phyloP scores from a whole-genome alignment of 2,888 invertebrate genomes.

The Meiosimyza platycephala region DNA sequence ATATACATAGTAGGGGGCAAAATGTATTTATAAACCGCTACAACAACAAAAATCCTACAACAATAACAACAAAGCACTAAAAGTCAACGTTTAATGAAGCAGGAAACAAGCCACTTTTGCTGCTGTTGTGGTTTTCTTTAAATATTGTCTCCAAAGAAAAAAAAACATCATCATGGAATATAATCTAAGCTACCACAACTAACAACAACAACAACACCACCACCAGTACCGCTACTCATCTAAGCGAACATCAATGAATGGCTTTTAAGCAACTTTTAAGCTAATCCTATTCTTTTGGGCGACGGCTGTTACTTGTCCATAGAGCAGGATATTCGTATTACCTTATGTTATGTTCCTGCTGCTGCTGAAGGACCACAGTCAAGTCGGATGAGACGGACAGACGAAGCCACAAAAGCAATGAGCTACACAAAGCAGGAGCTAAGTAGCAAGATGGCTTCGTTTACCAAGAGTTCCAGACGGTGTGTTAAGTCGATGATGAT shows the following conservation, averaged over 20 bases:
- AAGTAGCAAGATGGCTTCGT: background rate
- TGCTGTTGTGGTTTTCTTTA: conserved; percentile 10
- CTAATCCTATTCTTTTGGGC: conserved; percentile 27
- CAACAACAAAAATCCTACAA: background rate
- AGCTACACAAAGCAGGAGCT: conserved; percentile 14
- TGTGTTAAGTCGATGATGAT: conserved; percentile 20
- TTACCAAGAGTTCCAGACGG: background rate
- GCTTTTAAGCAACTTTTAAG: conserved; percentile 30
- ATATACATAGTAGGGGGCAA: too few relatives aligned
- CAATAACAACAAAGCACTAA: conserved; percentile 9
- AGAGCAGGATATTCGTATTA: background rate
- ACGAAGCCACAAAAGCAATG: conserved; percentile 21
- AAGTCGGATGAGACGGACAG: background rate
- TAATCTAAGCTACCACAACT: too few relatives aligned
- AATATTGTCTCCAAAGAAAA: conserved; percentile 18
- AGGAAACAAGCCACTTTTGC: conserved; percentile 31
- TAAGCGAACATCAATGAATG: conserved; percentile 16
- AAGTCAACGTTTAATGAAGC: conserved; percentile 22
- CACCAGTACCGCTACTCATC: background rate
- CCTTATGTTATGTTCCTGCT: conserved; percentile 3
- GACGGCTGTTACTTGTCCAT: background rate
- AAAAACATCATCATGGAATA: too few relatives aligned
- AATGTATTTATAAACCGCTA: too few relatives aligned
- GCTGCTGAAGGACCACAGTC: background rate
- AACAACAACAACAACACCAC: background rate